phyloP scores from a whole-genome alignment of 2,888 invertebrate genomes.

The Philonicus albiceps region DNA sequence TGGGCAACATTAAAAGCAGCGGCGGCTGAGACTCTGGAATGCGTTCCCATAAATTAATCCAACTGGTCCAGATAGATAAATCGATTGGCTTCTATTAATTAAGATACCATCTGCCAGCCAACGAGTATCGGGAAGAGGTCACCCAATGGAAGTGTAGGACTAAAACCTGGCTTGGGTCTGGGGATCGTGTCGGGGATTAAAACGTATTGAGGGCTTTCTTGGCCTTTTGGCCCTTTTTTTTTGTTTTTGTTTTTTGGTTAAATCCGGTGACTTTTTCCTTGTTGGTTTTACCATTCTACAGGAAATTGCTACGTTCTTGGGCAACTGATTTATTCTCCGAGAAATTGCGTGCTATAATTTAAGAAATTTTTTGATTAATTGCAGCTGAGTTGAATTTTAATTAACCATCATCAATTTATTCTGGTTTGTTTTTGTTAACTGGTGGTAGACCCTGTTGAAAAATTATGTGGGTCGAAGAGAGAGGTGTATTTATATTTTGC shows the following conservation, averaged over 20 bases:
- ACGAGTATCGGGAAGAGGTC: neutral
- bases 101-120: conserved; percentile 20
- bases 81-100: conserved; percentile 21
- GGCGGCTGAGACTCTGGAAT: neutral
- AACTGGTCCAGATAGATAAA: conserved; percentile 18
- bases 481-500: neutral
- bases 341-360: neutral
- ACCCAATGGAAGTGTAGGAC: neutral
- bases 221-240: neutral
- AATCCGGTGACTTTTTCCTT: neutral
- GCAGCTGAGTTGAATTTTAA: neutral
- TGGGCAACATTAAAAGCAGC: neutral
- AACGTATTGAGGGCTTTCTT: neutral
- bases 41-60: conserved; percentile 16
- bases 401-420: neutral
- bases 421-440: neutral
- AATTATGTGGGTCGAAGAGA: neutral
- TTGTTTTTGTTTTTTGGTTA: too few relatives aligned
- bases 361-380: neutral
- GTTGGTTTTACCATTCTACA: neutral
- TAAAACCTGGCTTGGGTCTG: neutral
- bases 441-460: neutral
- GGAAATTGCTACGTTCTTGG: neutral
- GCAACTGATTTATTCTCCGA: neutral
- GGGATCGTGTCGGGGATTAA: neutral